phyloP scores from a whole-genome alignment of 2,797 vertebrate species.

The Hyperoplus immaculatus region DNA sequence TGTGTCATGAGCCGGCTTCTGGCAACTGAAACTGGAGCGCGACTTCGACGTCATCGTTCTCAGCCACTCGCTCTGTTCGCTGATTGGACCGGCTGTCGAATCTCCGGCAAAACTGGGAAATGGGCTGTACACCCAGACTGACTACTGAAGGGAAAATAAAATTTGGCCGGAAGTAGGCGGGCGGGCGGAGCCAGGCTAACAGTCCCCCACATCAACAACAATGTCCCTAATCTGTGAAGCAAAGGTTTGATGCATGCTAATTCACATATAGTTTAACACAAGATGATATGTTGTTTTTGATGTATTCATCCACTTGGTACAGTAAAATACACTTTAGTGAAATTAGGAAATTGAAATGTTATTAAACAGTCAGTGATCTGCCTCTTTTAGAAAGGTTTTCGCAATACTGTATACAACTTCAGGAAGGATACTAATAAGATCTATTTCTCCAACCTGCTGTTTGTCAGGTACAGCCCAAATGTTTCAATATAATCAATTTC shows the following conservation, averaged over 20 bases:
- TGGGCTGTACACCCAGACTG: no score
- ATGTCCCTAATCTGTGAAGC: slow-evolving; percentile 21
- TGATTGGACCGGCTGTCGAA: no score
- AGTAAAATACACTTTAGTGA: slow-evolving; percentile 31
- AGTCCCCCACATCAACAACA: slow-evolving; percentile 28
- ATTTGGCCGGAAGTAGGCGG: no score
- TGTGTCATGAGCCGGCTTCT: no score
- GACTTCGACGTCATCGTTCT: no score
- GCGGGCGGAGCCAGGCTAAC: no score
- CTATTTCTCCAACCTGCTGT: slow-evolving; percentile 30
- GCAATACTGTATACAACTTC: slow-evolving; percentile 28
- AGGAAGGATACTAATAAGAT: slow-evolving; percentile 46
- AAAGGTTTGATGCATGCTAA: slow-evolving; percentile 21
- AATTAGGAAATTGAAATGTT: slow-evolving; percentile 37
- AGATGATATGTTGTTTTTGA: slow-evolving; percentile 37
- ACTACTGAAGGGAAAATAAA: no score
- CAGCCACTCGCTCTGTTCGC: no score
- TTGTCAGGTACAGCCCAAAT: slow-evolving; percentile 37
- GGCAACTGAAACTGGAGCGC: no score
- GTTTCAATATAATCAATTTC: slow-evolving; percentile 44
- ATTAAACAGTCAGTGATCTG: slow-evolving; percentile 11
- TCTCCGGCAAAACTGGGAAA: no score
- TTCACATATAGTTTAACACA: slow-evolving; percentile 22
- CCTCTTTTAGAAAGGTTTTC: slow-evolving; percentile 37
- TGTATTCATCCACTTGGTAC: slow-evolving; percentile 23